Evolutionary conservation across 2,888 invertebrate genomes (phyloP).

Genomic region (Loripinus fragilis): DNA sequence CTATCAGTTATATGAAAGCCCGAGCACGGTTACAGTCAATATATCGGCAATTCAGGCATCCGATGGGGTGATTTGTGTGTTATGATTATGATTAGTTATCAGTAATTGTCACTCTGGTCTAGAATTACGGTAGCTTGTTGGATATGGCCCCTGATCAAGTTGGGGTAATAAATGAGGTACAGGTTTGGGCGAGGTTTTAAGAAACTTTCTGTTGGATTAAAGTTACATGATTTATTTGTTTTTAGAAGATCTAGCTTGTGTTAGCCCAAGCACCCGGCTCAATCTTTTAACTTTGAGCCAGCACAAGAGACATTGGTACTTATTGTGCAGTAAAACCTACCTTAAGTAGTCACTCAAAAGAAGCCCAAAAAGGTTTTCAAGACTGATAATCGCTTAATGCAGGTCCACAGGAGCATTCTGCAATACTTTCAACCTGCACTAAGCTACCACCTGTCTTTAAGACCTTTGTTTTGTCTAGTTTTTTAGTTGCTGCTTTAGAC

Average conservation of each 20-base stretch:
- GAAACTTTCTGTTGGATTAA: background rate
- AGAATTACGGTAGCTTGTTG: background rate
- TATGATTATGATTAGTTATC: constrained; percentile 17
- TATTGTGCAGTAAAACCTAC: too few relatives aligned
- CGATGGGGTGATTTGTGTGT: constrained; percentile 2
- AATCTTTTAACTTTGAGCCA: too few relatives aligned
- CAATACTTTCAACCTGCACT: too few relatives aligned
- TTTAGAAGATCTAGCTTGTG: background rate
- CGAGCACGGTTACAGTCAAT: constrained; percentile 8
- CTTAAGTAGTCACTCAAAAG: too few relatives aligned
- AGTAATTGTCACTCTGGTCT: constrained; percentile 9
- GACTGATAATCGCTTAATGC: too few relatives aligned
- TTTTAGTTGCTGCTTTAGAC: too few relatives aligned
- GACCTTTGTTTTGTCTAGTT: too few relatives aligned
- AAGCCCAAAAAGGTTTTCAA: too few relatives aligned
- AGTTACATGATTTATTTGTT: constrained; percentile 10
- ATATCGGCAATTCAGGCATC: constrained; percentile 2
- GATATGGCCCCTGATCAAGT: background rate
- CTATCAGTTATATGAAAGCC: constrained; percentile 12
- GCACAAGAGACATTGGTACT: too few relatives aligned
- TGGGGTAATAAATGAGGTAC: background rate
- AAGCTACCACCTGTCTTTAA: too few relatives aligned
- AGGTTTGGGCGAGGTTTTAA: background rate
- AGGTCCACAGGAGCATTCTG: too few relatives aligned
- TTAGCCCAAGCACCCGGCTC: too few relatives aligned